Base-by-base conservation (phyloP, 23 tunicate species). In the Aplidium turbinatum region DNA sequence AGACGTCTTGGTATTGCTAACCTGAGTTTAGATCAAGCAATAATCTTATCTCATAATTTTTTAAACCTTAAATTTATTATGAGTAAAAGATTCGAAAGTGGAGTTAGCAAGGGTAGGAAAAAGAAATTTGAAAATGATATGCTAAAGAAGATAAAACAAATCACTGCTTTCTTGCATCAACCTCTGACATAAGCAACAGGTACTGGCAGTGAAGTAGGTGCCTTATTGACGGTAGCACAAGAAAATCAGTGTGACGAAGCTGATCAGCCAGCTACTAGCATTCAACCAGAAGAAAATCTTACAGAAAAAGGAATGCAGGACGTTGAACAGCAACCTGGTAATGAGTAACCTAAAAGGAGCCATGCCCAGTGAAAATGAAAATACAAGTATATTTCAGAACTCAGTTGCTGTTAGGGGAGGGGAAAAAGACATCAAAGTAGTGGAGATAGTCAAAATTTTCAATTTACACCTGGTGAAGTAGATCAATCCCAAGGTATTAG, bases 161-260 rank as follows among this genome's bases (percentile, higher is more conserved):
- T 62, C 69, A 62, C 69, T 62, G 46, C 69, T 62, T 62, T 62
- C 69, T 62, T 62, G 69, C 69, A 62, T 31, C 38, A 62, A 25
- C 61, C 61, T 13, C 61, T 54, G 69, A 23, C 69, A 62, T 6
- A 62, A 62, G 69, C 69, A 31, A 28, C 46, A 24, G 22, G 69
- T 62, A 45, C 69, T 23, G 69, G 69, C 46, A 24, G 69, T 62
- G 46, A 62, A 62, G 69, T 23, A 62, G 38, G 69, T 62, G 69
- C 57, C n/a, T n/a, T n/a, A 68, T 68, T 68, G 57, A 16, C 40
- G 0, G 16, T 24, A 38, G 27, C 6, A 27, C 50, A 26, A 48
- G 77, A 1, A 71, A 47, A 23, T 71, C 77, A 68, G 50, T 34
- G 22, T 35, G 82, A 63, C 3, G 82, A 73, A 72, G 82, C 72